Evolutionary conservation across 2,113 vertebrate species (phyloP).

Genomic region (Clarias macrocephalus): DNA sequence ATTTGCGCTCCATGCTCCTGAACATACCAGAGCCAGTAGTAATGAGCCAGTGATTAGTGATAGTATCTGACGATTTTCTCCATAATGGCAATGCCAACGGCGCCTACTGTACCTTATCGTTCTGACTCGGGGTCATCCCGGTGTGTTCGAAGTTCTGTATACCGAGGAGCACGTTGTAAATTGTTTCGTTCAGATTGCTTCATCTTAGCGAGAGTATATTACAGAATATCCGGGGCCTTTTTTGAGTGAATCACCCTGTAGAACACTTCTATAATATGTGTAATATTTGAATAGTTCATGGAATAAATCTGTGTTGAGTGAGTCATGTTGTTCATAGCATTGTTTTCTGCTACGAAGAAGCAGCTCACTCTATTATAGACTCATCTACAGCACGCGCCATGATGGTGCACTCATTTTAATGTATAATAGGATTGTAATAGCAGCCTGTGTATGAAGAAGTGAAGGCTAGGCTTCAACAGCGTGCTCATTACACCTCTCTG

Average conservation of each 20-base stretch:
- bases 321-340: not conserved
- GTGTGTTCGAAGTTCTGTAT: too few relatives aligned
- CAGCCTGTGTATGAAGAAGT: not conserved
- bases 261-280: not conserved
- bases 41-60: too few relatives aligned
- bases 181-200: too few relatives aligned
- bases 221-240: too few relatives aligned
- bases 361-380: not conserved
- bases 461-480: not conserved
- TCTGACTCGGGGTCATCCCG: too few relatives aligned
- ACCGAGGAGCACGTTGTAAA: too few relatives aligned
- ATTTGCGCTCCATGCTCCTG: too few relatives aligned
- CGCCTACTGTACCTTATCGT: too few relatives aligned
- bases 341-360: not conserved
- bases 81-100: too few relatives aligned
- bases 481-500: not conserved
- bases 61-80: too few relatives aligned
- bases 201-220: too few relatives aligned
- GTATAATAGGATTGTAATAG: not conserved
- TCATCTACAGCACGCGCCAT: not conserved
- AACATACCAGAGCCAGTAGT: too few relatives aligned
- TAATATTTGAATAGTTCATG: constrained; percentile 4
- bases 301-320: constrained; percentile 1
- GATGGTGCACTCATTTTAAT: not conserved
- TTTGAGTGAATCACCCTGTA: not conserved